A percentile compares a stretch with the other conserved stretches of the same genome.
phyloP scores from a whole-genome alignment of 2,888 invertebrate species.

The Drosophila picticornis region DNA sequence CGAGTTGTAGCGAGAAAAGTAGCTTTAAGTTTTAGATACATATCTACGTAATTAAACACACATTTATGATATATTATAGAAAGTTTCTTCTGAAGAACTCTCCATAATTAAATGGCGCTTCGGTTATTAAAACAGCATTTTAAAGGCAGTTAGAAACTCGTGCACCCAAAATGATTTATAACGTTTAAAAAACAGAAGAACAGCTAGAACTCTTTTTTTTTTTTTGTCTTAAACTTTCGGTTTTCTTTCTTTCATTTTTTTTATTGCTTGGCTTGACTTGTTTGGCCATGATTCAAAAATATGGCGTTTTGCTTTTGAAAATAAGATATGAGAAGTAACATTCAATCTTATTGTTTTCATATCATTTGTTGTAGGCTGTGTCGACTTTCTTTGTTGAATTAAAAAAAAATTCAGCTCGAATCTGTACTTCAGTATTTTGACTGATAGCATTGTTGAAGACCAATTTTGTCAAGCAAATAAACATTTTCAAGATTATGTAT shows the following conservation, averaged over 20 bases:
- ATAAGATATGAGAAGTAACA: neutral
- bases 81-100: neutral
- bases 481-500: neutral
- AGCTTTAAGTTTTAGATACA: neutral
- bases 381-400: neutral
- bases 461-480: conserved; percentile 3
- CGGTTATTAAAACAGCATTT: conserved; percentile 1
- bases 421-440: neutral
- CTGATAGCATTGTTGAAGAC: conserved; percentile 11
- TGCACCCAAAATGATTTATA: neutral
- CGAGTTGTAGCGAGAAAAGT: neutral
- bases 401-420: neutral
- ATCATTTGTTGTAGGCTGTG: neutral
- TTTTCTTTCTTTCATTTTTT: neutral
- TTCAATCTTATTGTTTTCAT: neutral
- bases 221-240: neutral
- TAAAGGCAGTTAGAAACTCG: neutral
- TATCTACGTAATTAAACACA: neutral
- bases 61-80: neutral
- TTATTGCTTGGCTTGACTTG: neutral
- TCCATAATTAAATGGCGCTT: neutral
- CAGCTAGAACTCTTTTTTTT: neutral
- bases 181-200: neutral
- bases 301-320: neutral
- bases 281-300: neutral